Conservation (phyloP, 2,888 invertebrate genomes). For the Celastrina argiolus region DNA sequence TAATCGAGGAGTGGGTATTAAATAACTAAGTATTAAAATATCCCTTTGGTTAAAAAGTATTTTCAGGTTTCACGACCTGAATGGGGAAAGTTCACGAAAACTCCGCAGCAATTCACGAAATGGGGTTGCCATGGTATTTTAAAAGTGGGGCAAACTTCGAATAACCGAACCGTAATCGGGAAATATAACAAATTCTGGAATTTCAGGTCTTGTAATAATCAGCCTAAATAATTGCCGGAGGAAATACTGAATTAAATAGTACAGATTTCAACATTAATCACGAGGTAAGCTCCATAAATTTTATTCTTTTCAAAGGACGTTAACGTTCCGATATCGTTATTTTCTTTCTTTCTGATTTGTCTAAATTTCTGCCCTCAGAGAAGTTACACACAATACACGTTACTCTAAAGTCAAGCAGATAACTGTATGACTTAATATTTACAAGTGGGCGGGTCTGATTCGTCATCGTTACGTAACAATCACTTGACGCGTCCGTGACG, state of each 20-base stretch:
- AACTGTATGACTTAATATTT: neutral
- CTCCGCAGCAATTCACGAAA: neutral
- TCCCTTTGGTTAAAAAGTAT: neutral
- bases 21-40: too few relatives aligned
- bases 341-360: too few relatives aligned
- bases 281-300: too few relatives aligned
- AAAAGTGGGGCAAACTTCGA: neutral
- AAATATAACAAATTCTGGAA: neutral
- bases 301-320: too few relatives aligned
- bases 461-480: slow-evolving; percentile 3
- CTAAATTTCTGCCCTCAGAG: too few relatives aligned
- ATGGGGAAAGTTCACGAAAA: neutral
- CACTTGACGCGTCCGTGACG: neutral
- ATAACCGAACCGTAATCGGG: neutral
- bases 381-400: too few relatives aligned
- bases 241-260: too few relatives aligned
- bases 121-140: neutral
- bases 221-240: too few relatives aligned
- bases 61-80: neutral
- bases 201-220: neutral
- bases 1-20: too few relatives aligned
- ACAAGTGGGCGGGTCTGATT: neutral
- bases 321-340: too few relatives aligned
- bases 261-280: too few relatives aligned
- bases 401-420: too few relatives aligned